Conservation (phyloP, 2,113 vertebrate genomes). For the Apistogramma diplotaenia region DNA sequence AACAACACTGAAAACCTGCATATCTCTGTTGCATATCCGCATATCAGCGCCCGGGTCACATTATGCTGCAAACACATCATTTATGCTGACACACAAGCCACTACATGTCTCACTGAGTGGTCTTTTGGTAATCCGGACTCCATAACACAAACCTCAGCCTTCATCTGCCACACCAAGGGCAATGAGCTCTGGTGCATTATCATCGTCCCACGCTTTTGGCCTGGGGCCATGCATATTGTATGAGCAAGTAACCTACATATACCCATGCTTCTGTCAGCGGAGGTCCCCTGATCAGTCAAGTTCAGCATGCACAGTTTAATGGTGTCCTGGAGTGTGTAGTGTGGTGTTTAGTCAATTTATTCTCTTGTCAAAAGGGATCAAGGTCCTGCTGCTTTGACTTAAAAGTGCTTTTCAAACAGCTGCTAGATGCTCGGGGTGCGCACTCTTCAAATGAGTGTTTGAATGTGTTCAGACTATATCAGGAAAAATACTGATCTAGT, state of each 20-base stretch:
- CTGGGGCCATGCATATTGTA: conserved; percentile 46
- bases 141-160: conserved; percentile 2
- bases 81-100: neutral
- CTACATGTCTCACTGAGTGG: neutral
- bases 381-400: conserved; percentile 16
- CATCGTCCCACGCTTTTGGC: conserved; percentile 22
- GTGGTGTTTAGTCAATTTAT: conserved; percentile 29
- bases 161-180: conserved; percentile 29
- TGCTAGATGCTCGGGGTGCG: neutral
- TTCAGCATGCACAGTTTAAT: neutral
- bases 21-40: neutral
- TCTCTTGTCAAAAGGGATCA: conserved; percentile 34
- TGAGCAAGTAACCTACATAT: conserved; percentile 60
- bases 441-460: neutral
- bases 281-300: conserved; percentile 19
- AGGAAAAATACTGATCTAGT: neutral
- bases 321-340: conserved; percentile 1
- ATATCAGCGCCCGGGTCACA: neutral
- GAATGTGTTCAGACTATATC: neutral
- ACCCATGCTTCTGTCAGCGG: conserved; percentile 27
- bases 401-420: neutral
- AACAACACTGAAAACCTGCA: neutral
- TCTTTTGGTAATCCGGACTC: neutral
- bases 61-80: neutral
- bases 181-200: conserved; percentile 17